phyloP scores from a whole-genome alignment of 1,140 invertebrate species.

The Drosophila micromelanica region DNA sequence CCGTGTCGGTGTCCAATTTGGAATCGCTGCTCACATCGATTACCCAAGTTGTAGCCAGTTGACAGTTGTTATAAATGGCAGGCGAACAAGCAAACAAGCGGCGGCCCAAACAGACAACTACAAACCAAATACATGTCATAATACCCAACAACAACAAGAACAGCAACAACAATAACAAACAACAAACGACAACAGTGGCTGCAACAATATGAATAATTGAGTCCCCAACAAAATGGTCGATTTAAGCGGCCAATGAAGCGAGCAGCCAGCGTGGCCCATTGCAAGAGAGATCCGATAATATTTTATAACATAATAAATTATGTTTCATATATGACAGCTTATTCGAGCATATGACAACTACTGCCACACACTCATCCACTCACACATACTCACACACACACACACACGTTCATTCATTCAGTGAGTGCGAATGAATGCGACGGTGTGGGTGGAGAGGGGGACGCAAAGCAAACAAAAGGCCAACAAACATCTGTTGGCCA shows the following conservation, averaged over 20 bases:
- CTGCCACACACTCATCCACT: constrained; percentile 15
- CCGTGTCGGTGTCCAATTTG: constrained; percentile 45
- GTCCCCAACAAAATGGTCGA: constrained; percentile 77
- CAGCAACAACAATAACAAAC: constrained; percentile 34
- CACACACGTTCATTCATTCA: constrained; percentile 12
- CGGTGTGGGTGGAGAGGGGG: constrained; percentile 2
- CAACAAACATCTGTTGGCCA: constrained; percentile 80
- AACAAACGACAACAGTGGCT: constrained; percentile 22
- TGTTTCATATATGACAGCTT: constrained; percentile 79
- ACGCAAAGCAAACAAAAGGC: constrained; percentile 67
- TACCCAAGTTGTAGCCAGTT: constrained; percentile 57
- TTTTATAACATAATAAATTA: constrained; percentile 83
- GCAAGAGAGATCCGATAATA: constrained; percentile 65
- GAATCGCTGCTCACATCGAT: constrained; percentile 66
- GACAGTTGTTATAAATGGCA: constrained; percentile 82
- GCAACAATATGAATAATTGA: constrained; percentile 77
- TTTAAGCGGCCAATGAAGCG: constrained; percentile 80
- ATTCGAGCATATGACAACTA: constrained; percentile 80
- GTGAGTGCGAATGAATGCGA: constrained; percentile 28
- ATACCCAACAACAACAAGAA: constrained; percentile 40
- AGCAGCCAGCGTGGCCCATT: constrained; percentile 22
- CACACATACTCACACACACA: neutral
- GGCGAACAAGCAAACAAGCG: constrained; percentile 30
- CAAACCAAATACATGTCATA: constrained; percentile 79
- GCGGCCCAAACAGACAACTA: constrained; percentile 57